Conservation (phyloP, 2,113 vertebrate genomes). For the Pterocles burchelli region DNA sequence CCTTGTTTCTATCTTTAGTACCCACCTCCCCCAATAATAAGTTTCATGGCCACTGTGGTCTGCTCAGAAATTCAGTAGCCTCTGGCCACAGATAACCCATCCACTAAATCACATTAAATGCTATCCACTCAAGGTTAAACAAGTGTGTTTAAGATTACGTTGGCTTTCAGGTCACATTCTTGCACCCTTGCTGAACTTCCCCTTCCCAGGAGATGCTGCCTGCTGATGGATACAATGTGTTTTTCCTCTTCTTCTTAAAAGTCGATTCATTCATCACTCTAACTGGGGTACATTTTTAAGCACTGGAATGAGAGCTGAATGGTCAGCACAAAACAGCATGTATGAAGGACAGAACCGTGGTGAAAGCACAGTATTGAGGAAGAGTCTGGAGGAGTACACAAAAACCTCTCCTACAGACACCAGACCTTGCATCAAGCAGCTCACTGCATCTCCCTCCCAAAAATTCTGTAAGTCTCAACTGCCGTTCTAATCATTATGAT, state of each 20-base stretch:
- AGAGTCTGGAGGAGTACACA: not conserved
- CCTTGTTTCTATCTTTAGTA: not conserved
- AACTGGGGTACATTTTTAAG: slow-evolving; percentile 42
- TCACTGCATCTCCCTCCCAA: not conserved
- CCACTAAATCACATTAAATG: not conserved
- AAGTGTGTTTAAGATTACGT: not conserved
- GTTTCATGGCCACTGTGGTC: not conserved
- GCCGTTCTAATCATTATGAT: not conserved
- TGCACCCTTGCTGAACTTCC: not conserved
- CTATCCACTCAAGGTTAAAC: not conserved
- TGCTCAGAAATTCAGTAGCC: not conserved
- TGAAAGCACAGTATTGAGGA: not conserved
- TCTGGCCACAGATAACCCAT: not conserved
- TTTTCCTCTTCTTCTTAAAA: slow-evolving; percentile 15
- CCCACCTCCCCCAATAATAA: not conserved
- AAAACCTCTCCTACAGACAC: not conserved
- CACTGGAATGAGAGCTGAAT: not conserved
- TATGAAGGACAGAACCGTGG: not conserved
- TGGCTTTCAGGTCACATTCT: slow-evolving; percentile 29
- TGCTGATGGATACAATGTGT: not conserved
- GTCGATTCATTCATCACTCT: not conserved
- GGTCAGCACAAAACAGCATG: not conserved
- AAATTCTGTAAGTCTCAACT: not conserved
- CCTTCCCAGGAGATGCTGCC: slow-evolving; percentile 14
- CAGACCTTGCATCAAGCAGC: not conserved